Evolutionary conservation across 2,888 invertebrate species (phyloP).

Genomic region (Synergus itoensis): DNA sequence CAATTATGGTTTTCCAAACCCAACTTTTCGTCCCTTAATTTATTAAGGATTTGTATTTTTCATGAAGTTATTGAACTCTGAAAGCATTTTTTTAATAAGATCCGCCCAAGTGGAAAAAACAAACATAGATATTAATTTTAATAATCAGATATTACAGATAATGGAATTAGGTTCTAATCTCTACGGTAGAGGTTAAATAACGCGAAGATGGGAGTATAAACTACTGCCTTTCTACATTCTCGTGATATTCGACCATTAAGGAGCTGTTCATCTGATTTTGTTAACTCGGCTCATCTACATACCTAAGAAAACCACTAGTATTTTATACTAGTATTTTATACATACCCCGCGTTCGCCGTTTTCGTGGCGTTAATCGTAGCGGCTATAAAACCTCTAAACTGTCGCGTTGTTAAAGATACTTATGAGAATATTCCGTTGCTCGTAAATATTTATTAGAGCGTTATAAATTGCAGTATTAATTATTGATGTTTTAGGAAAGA

Average conservation of each 20-base stretch:
- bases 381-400: slow-evolving; percentile 45
- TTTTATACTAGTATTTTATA: slow-evolving; percentile 47
- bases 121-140: not conserved
- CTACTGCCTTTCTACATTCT: not conserved
- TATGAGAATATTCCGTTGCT: slow-evolving; percentile 49
- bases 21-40: no score
- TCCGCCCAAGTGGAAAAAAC: not conserved
- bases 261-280: not conserved
- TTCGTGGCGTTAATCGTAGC: slow-evolving; percentile 52
- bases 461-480: slow-evolving; percentile 46
- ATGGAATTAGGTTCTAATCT: not conserved
- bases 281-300: not conserved
- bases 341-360: slow-evolving; percentile 51
- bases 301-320: slow-evolving; percentile 24
- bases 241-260: not conserved
- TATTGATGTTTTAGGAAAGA: not conserved
- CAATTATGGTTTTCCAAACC: no score
- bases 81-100: not conserved
- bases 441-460: slow-evolving; percentile 45
- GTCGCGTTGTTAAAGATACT: slow-evolving; percentile 45
- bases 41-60: not conserved
- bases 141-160: not conserved
- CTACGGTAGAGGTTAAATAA: not conserved
- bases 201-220: not conserved
- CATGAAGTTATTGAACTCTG: not conserved